phyloP scores from a whole-genome alignment of 2,888 invertebrate species.

The Drosophila sordidula region DNA sequence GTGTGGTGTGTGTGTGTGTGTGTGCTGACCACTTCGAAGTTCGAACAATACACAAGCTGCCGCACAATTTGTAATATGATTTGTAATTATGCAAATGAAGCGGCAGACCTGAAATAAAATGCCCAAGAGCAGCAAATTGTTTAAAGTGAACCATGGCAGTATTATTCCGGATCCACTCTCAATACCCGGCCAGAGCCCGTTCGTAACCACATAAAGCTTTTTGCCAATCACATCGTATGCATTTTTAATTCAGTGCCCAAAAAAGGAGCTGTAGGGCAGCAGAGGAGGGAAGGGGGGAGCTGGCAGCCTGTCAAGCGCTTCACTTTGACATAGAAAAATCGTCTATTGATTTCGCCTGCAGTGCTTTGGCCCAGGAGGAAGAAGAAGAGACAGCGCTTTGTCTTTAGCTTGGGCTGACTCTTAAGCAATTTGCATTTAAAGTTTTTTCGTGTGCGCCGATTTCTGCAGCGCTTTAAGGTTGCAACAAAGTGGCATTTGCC shows the following conservation, averaged over 20 bases:
- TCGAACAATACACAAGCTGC: slow-evolving; percentile 40
- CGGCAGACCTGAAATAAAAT: slow-evolving; percentile 37
- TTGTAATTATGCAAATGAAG: slow-evolving; percentile 74
- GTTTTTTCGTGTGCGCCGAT: slow-evolving; percentile 38
- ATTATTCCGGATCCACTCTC: background rate
- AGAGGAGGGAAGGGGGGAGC: background rate
- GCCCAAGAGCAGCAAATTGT: slow-evolving; percentile 41
- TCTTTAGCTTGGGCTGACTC: slow-evolving; percentile 7
- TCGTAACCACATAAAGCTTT: slow-evolving; percentile 34
- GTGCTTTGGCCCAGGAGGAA: background rate
- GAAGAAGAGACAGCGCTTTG: background rate
- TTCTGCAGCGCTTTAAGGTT: slow-evolving; percentile 58
- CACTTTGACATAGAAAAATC: slow-evolving; percentile 74
- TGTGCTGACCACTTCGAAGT: slow-evolving; percentile 29
- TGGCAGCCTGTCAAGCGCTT: slow-evolving; percentile 43
- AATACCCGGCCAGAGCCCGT: slow-evolving; percentile 5
- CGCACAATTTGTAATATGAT: slow-evolving; percentile 66
- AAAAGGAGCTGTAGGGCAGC: background rate
- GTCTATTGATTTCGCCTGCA: slow-evolving; percentile 62
- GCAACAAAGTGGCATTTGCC: slow-evolving; percentile 66
- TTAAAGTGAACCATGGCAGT: slow-evolving; percentile 37
- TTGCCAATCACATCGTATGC: slow-evolving; percentile 61
- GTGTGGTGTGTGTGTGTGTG: background rate
- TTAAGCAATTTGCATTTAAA: slow-evolving; percentile 69
- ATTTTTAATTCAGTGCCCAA: slow-evolving; percentile 60